Evolutionary conservation across 2,797 vertebrate species (phyloP).

Genomic region (Bradypodion pumilum): DNA sequence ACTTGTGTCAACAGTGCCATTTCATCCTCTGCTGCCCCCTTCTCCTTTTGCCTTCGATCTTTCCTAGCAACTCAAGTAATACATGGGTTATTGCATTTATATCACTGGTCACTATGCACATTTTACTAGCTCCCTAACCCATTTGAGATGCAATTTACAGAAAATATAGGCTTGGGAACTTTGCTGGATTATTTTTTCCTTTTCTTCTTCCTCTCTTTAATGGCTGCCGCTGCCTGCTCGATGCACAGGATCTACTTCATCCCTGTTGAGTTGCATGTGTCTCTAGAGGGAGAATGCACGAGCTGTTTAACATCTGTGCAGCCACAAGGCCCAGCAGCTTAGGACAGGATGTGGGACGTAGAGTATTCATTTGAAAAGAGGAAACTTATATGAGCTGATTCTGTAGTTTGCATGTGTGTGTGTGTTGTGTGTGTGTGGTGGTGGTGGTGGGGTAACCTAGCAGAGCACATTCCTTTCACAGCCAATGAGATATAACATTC

Average conservation of each 20-base stretch:
- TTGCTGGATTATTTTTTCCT: background rate
- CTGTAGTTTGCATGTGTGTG: background rate
- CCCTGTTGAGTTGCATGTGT: background rate
- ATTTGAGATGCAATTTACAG: background rate
- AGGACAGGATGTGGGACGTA: constrained; percentile 14
- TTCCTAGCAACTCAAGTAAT: background rate
- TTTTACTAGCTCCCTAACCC: background rate
- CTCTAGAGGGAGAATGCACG: constrained; percentile 3
- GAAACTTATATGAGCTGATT: constrained; percentile 16
- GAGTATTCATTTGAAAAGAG: background rate
- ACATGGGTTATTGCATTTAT: background rate
- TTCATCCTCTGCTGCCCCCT: no score
- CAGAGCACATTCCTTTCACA: background rate
- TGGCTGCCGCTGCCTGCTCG: background rate
- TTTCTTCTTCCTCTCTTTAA: background rate
- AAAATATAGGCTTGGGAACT: background rate
- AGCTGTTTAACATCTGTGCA: constrained; percentile 19
- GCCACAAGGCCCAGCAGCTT: background rate
- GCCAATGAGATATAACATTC: background rate
- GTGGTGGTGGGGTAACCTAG: no score
- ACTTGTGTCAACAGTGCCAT: no score
- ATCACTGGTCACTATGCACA: background rate
- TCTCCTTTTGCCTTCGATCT: no score
- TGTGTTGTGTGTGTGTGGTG: no score
- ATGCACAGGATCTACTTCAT: constrained; percentile 2